Evolutionary conservation across 2,113 vertebrate species (phyloP).

Genomic region (Calonectris borealis): DNA sequence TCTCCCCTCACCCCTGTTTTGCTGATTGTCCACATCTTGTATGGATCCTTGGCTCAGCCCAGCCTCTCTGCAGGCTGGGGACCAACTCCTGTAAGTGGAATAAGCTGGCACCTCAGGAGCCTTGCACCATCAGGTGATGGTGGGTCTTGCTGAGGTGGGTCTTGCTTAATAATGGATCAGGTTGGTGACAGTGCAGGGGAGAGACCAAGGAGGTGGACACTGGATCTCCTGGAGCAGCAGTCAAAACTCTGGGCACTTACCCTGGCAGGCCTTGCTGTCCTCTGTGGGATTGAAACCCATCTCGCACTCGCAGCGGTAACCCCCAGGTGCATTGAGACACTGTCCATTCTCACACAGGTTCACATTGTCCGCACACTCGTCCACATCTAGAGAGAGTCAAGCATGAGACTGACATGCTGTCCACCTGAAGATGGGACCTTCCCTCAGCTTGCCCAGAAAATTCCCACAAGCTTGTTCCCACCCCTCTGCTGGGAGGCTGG

Average conservation of each 20-base stretch:
- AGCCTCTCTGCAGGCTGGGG: background rate
- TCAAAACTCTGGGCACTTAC: conserved; percentile 55
- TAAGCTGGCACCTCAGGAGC: background rate
- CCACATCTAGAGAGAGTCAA: conserved; percentile 79
- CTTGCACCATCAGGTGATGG: background rate
- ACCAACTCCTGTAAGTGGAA: background rate
- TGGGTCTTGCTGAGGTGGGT: background rate
- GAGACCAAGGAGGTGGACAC: background rate
- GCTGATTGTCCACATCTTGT: background rate
- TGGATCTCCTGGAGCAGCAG: background rate
- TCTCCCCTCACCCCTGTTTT: background rate
- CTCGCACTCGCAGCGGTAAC: conserved; percentile 92
- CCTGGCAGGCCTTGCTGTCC: conserved; percentile 90
- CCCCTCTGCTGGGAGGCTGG: background rate
- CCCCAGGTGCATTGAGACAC: conserved; percentile 89
- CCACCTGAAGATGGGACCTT: background rate
- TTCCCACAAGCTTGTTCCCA: background rate
- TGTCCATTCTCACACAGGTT: conserved; percentile 93
- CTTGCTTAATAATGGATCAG: background rate
- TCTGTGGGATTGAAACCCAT: conserved; percentile 92
- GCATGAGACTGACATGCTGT: background rate
- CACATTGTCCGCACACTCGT: conserved; percentile 88
- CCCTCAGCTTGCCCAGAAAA: background rate
- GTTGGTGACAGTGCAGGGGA: background rate
- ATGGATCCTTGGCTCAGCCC: background rate